A percentile compares a stretch with the other conserved stretches of the same genome.
These are phyloP conservation scores for Drosophila subquinaria DNA, from an alignment of 2,888 invertebrate species.

Conservation along the genomic window DNA sequence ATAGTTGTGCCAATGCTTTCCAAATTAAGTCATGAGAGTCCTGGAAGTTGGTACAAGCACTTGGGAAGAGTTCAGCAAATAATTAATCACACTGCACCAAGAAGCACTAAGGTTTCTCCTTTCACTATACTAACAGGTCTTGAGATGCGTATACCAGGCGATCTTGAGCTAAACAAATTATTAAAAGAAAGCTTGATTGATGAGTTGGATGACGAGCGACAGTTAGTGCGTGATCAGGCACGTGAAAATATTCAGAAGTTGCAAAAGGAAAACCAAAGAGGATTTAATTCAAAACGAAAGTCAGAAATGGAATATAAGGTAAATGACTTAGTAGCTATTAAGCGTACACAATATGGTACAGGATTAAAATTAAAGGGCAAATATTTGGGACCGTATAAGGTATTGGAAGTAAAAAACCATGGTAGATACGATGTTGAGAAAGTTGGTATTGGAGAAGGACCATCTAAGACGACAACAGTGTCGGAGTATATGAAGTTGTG, in stretches of 20 bases:
- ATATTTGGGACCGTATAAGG: constrained; percentile 17
- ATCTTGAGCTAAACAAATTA: not conserved
- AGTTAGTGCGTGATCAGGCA: not conserved
- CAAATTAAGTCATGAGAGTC: not conserved
- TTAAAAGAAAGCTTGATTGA: not conserved
- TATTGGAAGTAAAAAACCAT: not conserved
- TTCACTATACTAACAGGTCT: not conserved
- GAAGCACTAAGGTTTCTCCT: not conserved
- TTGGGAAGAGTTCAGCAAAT: constrained; percentile 1
- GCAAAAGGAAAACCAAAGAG: constrained; percentile 3
- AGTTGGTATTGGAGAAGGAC: constrained; percentile 8
- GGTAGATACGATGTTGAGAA: constrained; percentile 16
- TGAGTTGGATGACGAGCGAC: not conserved
- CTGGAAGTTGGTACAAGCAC: not conserved
- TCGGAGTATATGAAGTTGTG: constrained; percentile 8
- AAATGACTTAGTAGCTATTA: constrained; percentile 15
- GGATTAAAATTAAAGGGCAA: constrained; percentile 14
- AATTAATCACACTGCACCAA: not conserved
- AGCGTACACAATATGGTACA: constrained; percentile 11
- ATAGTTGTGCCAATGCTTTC: not conserved
- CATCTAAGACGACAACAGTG: constrained; percentile 1
- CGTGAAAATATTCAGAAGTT: constrained; percentile 5
- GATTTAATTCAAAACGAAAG: not conserved
- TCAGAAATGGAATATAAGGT: not conserved
- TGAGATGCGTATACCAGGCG: not conserved